These are phyloP conservation scores for Willisornis vidua DNA, from an alignment of 2,113 vertebrate genomes.

Conservation along the genomic window DNA sequence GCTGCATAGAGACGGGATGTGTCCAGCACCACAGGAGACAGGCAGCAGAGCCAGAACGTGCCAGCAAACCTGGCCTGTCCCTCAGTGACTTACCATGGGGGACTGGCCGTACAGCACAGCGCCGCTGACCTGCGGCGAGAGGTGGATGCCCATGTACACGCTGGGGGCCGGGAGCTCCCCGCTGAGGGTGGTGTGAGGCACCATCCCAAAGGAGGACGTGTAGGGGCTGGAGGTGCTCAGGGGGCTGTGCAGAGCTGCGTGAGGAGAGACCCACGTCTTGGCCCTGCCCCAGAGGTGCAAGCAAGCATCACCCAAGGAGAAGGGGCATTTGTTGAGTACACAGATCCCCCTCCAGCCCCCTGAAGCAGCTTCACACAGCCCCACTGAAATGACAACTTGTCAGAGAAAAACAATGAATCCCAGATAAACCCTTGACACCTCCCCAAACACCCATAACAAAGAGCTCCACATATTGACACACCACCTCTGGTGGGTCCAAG, in stretches of 20 bases:
- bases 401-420: rapidly evolving
- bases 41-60: neutral
- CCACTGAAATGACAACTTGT: rapidly evolving
- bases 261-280: neutral
- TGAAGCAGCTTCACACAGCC: neutral
- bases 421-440: neutral
- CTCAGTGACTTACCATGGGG: conserved; percentile 77
- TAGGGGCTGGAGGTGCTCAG: conserved; percentile 62
- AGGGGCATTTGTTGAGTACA: neutral
- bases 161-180: conserved; percentile 84
- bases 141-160: conserved; percentile 84
- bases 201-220: conserved; percentile 81
- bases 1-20: rapidly evolving
- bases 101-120: conserved; percentile 82
- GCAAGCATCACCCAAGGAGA: neutral
- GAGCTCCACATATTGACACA: rapidly evolving
- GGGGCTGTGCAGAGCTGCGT: conserved; percentile 85
- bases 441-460: rapidly evolving
- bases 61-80: neutral
- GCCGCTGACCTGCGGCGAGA: conserved; percentile 86
- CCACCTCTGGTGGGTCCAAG: rapidly evolving
- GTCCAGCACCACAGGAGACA: neutral
- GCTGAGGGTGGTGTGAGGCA: conserved; percentile 82
- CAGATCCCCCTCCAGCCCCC: neutral
- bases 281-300: neutral